Base-by-base conservation (phyloP, 2,797 vertebrate species). In the Anas acuta region DNA sequence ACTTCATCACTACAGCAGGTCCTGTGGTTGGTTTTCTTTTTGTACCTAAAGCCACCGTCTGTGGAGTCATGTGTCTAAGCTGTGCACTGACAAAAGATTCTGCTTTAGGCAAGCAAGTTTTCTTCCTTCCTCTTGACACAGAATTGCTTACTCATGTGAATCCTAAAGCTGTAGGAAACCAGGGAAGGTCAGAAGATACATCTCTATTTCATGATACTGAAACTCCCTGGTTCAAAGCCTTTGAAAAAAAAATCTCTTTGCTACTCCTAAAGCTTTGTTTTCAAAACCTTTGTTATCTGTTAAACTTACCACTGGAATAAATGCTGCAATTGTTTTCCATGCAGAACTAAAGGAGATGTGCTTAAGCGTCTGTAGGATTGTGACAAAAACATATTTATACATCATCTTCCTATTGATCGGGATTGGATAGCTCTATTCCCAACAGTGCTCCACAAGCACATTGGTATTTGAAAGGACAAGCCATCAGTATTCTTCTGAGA, bases 81-180 rank as follows among this genome's bases (percentile, higher is more conserved):
- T 72, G 54, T 10, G 43, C 67, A 61, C 84, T 74, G 41, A 58
- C 54, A 45, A 64, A 86, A 79, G 56, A 76, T 64, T 90, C 88
- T 91, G 41, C 71, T 89, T 69, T 47, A 82, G 72, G 61, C 87
- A 79, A 90, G 49, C 80, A 94, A 93, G 53, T 62, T 96, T 92
- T 85, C 2, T 0, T 79, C 67, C 87, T 91, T 93, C 93, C 61
- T 92, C 64, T 82, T 82, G 77, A 56, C 61, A 58, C 15, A 82
- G 62, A 86, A 82, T 54, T 91, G 60, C 91, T 92, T 93, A 70
- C 6, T 4, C 73, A 72, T n/a, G 9, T 71, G 67, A 91, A 86
- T 73, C 43, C 51, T 75, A 53, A 65, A 60, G 76, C 61, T 15
- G 81, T 62, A 76, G 56, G 86, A 88, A 84, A 70, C 37, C 3